These are phyloP conservation scores for Parasteatoda tepidariorum DNA, from an alignment of 1,140 invertebrate genomes.

Conservation along the genomic window DNA sequence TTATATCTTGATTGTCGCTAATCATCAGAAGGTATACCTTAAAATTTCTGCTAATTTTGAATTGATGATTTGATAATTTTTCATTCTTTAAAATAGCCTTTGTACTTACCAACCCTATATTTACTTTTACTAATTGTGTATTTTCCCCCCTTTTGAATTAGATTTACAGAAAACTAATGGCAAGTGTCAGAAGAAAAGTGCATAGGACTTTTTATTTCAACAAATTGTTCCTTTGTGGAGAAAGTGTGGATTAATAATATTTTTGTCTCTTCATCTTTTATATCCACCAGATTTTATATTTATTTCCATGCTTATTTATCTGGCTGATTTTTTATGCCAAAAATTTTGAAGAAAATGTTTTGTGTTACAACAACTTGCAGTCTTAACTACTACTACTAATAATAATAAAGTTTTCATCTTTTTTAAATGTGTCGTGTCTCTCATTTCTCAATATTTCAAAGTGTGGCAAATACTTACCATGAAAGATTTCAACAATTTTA, in stretches of 20 bases:
- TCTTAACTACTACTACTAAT: slow-evolving; percentile 8
- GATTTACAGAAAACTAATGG: too few relatives aligned
- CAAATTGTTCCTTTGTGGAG: slow-evolving; percentile 41
- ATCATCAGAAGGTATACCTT: too few relatives aligned
- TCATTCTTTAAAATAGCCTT: too few relatives aligned
- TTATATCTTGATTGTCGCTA: too few relatives aligned
- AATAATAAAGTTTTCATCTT: slow-evolving; percentile 56
- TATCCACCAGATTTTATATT: slow-evolving; percentile 59
- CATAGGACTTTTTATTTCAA: slow-evolving; percentile 1
- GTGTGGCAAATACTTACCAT: background rate
- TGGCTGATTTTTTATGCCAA: slow-evolving; percentile 46
- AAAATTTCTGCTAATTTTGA: too few relatives aligned
- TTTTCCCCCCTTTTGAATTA: too few relatives aligned
- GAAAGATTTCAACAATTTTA: background rate
- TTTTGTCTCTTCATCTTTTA: slow-evolving; percentile 57
- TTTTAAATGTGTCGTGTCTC: slow-evolving; percentile 2
- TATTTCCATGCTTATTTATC: slow-evolving; percentile 58
- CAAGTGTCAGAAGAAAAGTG: background rate
- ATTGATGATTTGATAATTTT: too few relatives aligned
- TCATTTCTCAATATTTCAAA: too few relatives aligned
- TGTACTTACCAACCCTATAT: too few relatives aligned
- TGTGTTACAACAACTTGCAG: slow-evolving; percentile 43
- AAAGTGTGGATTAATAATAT: slow-evolving; percentile 58
- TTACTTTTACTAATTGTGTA: too few relatives aligned
- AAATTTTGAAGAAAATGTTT: slow-evolving; percentile 30